Conservation (phyloP, 2,888 invertebrate species). For the Melieria crassipennis region DNA sequence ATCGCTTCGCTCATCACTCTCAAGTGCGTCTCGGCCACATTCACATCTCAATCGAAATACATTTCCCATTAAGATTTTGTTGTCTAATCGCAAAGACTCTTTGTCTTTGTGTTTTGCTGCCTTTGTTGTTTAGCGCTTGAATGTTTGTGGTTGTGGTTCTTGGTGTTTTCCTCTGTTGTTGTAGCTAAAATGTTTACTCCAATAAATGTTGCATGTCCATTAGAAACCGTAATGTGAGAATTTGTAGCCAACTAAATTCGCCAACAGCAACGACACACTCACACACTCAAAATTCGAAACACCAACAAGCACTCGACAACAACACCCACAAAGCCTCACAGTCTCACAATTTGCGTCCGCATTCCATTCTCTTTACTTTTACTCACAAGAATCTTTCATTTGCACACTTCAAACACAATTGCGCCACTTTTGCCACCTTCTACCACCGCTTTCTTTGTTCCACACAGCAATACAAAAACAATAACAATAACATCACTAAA, state of each 20-base stretch:
- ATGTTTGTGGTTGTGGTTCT: constrained; percentile 8
- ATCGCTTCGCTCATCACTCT: too few species aligned
- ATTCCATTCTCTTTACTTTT: not conserved
- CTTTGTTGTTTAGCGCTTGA: not conserved
- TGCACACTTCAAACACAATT: not conserved
- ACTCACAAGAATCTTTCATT: not conserved
- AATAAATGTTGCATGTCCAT: constrained; percentile 21
- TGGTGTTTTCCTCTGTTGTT: not conserved
- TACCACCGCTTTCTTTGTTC: too few species aligned
- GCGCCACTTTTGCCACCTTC: too few species aligned
- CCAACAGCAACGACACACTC: too few species aligned
- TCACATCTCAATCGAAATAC: too few species aligned
- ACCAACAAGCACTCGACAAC: not conserved
- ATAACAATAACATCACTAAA: not conserved
- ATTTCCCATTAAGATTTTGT: too few species aligned
- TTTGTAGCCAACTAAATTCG: too few species aligned
- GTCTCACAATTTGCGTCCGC: too few species aligned
- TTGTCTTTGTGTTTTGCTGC: too few species aligned
- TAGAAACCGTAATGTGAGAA: not conserved
- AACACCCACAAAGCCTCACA: not conserved
- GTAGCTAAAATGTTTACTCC: not conserved
- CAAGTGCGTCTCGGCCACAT: too few species aligned
- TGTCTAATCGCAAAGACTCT: too few species aligned
- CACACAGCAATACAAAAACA: not conserved
- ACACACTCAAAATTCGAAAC: too few species aligned